These are phyloP conservation scores for Hetaerina americana DNA, from an alignment of 1,140 invertebrate genomes.

Conservation along the genomic window DNA sequence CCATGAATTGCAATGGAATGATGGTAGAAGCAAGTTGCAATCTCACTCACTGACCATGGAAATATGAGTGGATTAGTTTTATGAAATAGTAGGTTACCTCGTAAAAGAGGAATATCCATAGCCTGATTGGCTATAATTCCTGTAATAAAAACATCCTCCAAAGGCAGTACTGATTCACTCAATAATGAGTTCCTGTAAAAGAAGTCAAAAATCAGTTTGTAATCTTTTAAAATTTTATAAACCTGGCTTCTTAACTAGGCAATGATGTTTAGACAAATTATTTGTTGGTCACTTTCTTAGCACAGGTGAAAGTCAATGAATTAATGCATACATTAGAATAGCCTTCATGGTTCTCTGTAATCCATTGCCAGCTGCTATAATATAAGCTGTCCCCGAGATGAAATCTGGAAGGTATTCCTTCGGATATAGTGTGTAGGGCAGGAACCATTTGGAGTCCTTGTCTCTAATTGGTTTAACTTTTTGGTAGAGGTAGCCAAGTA, in stretches of 20 bases:
- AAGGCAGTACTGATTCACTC: background rate
- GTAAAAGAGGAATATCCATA: background rate
- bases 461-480: conserved; percentile 10
- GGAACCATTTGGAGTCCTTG: conserved; percentile 23
- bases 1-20: background rate
- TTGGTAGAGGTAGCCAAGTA: conserved; percentile 14
- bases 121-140: background rate
- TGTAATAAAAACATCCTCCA: conserved; percentile 5
- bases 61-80: background rate
- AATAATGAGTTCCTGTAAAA: background rate
- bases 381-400: conserved; percentile 11
- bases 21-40: background rate
- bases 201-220: background rate
- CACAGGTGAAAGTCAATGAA: background rate
- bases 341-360: background rate
- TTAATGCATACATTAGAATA: background rate
- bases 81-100: background rate
- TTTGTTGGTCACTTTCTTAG: background rate
- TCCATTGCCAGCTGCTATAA: background rate
- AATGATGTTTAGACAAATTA: background rate
- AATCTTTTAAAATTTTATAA: background rate
- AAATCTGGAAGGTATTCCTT: conserved; percentile 19
- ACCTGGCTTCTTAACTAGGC: background rate
- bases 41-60: background rate
- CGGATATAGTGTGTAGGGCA: conserved; percentile 17